phyloP scores from a whole-genome alignment of 92 coral and sea anemone species.

The Epizoanthus illoricatus region DNA sequence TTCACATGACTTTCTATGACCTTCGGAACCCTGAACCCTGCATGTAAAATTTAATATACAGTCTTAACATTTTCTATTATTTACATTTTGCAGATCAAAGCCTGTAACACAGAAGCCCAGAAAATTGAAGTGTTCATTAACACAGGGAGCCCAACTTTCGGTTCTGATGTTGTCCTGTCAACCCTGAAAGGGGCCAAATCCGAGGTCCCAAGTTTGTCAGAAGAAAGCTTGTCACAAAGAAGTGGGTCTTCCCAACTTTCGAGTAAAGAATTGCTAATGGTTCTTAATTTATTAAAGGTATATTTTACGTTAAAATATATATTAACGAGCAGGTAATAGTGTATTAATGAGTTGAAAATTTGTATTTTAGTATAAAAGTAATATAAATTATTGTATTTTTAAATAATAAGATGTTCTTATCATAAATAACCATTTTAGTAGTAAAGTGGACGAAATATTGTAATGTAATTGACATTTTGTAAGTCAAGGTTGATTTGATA shows the following conservation, averaged over 20 bases:
- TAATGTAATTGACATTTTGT: conserved; percentile 38
- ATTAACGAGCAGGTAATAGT: conserved; percentile 43
- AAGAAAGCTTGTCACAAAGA: neutral
- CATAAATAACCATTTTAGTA: conserved; percentile 20
- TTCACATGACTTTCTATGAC: too few relatives aligned
- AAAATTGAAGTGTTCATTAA: conserved; percentile 84
- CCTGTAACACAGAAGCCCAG: conserved; percentile 94
- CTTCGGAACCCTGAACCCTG: neutral
- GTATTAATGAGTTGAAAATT: neutral
- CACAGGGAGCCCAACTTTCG: conserved; percentile 87
- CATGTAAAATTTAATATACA: neutral
- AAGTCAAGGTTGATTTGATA: conserved; percentile 31
- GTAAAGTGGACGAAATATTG: conserved; percentile 32
- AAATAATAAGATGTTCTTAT: conserved; percentile 36
- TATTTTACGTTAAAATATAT: conserved; percentile 46
- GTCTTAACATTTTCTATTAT: neutral
- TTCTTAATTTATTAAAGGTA: conserved; percentile 37
- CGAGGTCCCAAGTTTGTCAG: conserved; percentile 58
- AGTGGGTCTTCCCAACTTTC: conserved; percentile 32
- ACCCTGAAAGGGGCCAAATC: conserved; percentile 81
- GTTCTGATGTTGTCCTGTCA: conserved; percentile 85
- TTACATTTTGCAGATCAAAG: conserved; percentile 64
- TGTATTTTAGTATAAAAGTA: conserved; percentile 42
- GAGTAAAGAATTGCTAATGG: conserved; percentile 16
- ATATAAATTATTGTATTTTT: conserved; percentile 44